Evolutionary conservation across 1,140 invertebrate genomes (phyloP).

Genomic region (Drosophila funebris): DNA sequence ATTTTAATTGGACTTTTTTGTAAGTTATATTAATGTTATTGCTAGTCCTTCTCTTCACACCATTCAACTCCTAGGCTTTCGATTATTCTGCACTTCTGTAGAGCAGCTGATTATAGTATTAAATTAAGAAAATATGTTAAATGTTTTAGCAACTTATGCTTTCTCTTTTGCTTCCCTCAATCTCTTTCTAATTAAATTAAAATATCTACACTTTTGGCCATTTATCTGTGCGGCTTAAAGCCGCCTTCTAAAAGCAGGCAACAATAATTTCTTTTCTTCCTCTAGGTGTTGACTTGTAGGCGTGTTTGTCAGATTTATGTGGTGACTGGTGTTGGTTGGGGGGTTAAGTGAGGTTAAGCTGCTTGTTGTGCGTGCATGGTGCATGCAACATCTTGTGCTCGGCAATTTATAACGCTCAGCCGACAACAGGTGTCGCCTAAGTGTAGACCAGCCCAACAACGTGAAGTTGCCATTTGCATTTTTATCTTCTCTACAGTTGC

Average conservation of each 20-base stretch:
- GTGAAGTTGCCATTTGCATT: constrained; percentile 16
- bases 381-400: constrained; percentile 22
- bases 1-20: neutral
- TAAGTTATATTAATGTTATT: neutral
- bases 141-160: too few species aligned
- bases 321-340: neutral
- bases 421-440: constrained; percentile 40
- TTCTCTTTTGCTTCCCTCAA: too few species aligned
- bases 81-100: too few species aligned
- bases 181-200: too few species aligned
- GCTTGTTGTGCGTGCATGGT: neutral
- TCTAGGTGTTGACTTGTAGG: neutral
- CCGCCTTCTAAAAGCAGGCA: constrained; percentile 23
- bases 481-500: neutral
- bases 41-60: neutral
- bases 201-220: too few species aligned
- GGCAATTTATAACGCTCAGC: constrained; percentile 18
- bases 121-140: too few species aligned
- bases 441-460: neutral
- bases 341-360: constrained; percentile 31
- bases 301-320: constrained; percentile 30
- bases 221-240: too few species aligned
- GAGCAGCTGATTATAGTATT: too few species aligned
- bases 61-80: too few species aligned
- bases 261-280: constrained; percentile 3